These are phyloP conservation scores for Eristalis arbustorum DNA, from an alignment of 2,888 invertebrate genomes.

Conservation along the genomic window DNA sequence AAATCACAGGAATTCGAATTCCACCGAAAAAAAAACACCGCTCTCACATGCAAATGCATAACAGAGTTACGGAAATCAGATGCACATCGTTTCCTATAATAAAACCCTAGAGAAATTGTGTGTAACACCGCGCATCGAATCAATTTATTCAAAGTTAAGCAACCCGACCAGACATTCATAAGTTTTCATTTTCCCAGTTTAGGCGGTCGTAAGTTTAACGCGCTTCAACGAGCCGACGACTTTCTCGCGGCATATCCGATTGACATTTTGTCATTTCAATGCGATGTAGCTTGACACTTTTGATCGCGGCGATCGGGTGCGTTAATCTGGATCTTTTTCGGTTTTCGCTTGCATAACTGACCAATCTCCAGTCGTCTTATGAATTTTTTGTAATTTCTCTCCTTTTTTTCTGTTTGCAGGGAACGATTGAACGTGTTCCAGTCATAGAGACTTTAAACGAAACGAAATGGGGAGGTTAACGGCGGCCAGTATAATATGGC, in stretches of 20 bases:
- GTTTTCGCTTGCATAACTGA: not conserved
- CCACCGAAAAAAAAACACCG: not conserved
- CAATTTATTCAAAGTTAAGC: constrained; percentile 27
- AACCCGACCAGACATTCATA: not conserved
- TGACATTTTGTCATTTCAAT: constrained; percentile 1
- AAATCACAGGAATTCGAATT: not conserved
- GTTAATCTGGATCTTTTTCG: not conserved
- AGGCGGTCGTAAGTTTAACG: not conserved
- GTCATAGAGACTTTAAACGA: constrained; percentile 48
- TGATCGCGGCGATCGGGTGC: not conserved
- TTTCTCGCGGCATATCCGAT: not conserved
- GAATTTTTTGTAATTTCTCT: constrained; percentile 13
- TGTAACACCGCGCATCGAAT: not conserved
- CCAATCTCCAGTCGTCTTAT: not conserved
- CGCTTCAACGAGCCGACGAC: not conserved
- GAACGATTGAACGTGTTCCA: constrained; percentile 30
- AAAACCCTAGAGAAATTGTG: not conserved
- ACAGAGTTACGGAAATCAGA: not conserved
- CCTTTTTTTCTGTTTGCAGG: constrained; percentile 48
- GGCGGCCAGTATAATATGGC: constrained; percentile 80
- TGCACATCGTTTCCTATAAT: not conserved
- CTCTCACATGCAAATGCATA: not conserved
- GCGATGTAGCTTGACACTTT: not conserved
- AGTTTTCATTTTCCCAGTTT: not conserved
- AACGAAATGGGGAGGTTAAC: constrained; percentile 77